These are phyloP conservation scores for Drosophila pegasa DNA, from an alignment of 2,888 invertebrate species.

Conservation along the genomic window DNA sequence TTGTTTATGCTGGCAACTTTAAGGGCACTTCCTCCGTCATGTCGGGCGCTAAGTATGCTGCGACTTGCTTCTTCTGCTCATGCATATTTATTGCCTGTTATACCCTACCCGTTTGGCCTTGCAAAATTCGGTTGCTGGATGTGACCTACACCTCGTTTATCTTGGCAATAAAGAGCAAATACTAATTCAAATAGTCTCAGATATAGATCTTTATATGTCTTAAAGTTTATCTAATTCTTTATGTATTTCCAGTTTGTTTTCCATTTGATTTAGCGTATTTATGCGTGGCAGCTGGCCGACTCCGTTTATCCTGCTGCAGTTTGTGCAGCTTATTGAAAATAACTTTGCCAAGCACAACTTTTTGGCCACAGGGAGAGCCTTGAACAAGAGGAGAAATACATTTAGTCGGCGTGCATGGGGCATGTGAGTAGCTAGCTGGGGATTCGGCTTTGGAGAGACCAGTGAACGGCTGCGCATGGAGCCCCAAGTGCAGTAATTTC, in stretches of 20 bases:
- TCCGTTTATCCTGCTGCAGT: constrained; percentile 17
- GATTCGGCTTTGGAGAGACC: constrained; percentile 19
- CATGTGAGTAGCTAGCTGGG: constrained; percentile 40
- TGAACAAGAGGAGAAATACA: constrained; percentile 15
- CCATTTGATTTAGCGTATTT: neutral
- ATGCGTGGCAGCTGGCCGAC: neutral
- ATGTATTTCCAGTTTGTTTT: no score
- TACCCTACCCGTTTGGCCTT: constrained; percentile 16
- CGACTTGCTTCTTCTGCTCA: constrained; percentile 45
- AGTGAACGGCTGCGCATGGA: constrained; percentile 26
- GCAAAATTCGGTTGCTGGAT: neutral
- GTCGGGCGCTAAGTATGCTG: constrained; percentile 43
- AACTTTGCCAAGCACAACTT: constrained; percentile 61
- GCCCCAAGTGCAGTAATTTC: constrained; percentile 64
- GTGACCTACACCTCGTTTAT: neutral
- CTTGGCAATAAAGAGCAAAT: neutral
- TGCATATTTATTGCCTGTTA: constrained; percentile 66
- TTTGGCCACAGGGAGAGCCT: constrained; percentile 43
- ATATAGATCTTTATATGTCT: neutral
- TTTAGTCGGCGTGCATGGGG: constrained; percentile 18
- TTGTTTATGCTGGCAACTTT: constrained; percentile 44
- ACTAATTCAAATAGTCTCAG: neutral
- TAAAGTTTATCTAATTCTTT: neutral
- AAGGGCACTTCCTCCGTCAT: constrained; percentile 43
- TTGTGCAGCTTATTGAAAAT: constrained; percentile 70